These are phyloP conservation scores for Teleogryllus occipitalis DNA, from an alignment of 1,140 invertebrate species.

Conservation along the genomic window DNA sequence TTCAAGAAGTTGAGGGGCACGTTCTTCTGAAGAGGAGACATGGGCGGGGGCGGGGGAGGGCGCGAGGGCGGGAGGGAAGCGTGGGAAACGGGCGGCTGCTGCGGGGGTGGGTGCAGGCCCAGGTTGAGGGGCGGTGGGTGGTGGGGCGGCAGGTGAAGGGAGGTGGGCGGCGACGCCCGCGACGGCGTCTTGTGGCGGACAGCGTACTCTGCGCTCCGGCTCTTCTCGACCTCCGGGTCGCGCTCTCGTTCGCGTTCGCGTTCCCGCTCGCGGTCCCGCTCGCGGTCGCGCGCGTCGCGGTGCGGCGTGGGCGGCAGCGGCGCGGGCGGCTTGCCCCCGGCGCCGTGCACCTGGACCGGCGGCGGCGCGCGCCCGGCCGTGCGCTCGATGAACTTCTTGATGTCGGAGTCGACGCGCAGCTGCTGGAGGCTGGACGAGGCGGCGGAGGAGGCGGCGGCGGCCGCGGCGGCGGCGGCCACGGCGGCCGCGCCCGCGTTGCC, in stretches of 20 bases:
- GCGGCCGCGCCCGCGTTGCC: not conserved
- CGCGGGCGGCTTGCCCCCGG: not conserved
- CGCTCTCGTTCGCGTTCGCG: constrained; percentile 7
- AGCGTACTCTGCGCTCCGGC: constrained; percentile 9
- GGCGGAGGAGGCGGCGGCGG: constrained; percentile 18
- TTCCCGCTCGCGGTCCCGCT: not conserved
- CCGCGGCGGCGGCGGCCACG: not conserved
- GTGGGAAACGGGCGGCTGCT: constrained; percentile 28
- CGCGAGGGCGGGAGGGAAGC: constrained; percentile 33
- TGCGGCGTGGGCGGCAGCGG: constrained; percentile 21
- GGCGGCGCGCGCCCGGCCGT: constrained; percentile 22
- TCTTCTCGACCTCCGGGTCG: constrained; percentile 14
- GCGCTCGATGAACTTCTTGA: constrained; percentile 48
- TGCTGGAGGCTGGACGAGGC: constrained; percentile 27
- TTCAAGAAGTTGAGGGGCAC: constrained; percentile 38
- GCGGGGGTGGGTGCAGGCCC: constrained; percentile 34
- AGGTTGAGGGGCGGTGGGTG: constrained; percentile 20
- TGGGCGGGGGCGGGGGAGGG: constrained; percentile 46
- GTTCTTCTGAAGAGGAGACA: constrained; percentile 47
- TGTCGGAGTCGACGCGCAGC: constrained; percentile 42
- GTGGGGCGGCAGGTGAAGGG: constrained; percentile 21
- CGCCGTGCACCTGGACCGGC: constrained; percentile 15
- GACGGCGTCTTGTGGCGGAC: constrained; percentile 25
- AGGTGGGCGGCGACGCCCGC: constrained; percentile 21
- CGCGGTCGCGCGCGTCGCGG: constrained; percentile 1